Evolutionary conservation across 2,113 vertebrate genomes (phyloP), one percentile per base, ranked within the genome.

Genomic region (Alligator mississippiensis): DNA sequence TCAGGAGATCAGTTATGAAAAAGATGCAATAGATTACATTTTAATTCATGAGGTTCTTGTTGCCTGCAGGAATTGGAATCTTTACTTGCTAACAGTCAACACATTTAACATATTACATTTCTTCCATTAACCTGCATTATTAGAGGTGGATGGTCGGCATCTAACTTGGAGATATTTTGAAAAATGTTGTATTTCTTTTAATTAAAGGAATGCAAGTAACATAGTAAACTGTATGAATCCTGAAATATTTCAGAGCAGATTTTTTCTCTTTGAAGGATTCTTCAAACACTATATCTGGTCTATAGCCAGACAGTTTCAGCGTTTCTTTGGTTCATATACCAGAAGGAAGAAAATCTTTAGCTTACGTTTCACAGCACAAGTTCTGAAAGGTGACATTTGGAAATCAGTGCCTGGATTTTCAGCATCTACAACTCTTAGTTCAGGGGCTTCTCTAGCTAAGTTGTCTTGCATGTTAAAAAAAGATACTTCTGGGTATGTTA

Each of bases 151-250:
- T 82, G 55, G 6, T 77, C 10, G 25, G 12, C 30, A 54, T 89
- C 28, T 70, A 15, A n/a, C 9, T 68, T 68, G 5, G n/a, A 88
- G 79, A 12, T 34, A 10, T 63, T 89, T 79, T 63, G 5, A n/a
- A 3, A 61, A 68, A 93, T 80, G 80, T 5, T 66, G 7, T 0
- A 0, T 77, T 19, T 17, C 4, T 22, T 21, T 9, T 70, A 75
- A 54, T 68, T 55, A 6, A 18, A 88, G 4, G 27, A 87, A 70
- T 5, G 4, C 74, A 10, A 3, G 9, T 78, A 74, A n/a, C 25
- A 18, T 55, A 57, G 4, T 63, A 70, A 15, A 4, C 10, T 68
- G 0, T 58, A 19, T 22, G n/a, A 85, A 57, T 66, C n/a, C 25
- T 57, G 38, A 68, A 3, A 27, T n/a, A 85, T 88, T 86, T 9